Conservation (phyloP, 2,113 vertebrate genomes). For the Serilophus lunatus region DNA sequence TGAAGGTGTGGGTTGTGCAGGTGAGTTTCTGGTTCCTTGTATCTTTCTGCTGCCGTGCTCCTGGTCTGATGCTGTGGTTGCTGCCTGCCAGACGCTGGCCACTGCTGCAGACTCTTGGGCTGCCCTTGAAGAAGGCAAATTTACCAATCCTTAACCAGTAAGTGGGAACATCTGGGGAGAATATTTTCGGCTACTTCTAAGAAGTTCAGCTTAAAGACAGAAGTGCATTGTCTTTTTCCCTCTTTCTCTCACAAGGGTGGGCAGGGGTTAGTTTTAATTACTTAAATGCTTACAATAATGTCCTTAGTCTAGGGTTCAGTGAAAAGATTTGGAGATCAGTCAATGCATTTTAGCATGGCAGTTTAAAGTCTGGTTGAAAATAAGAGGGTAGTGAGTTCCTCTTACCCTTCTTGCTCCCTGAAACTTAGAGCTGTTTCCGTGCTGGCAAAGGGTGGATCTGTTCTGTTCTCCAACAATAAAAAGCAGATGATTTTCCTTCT, state of each 20-base stretch:
- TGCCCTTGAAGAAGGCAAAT: neutral
- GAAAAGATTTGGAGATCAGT: neutral
- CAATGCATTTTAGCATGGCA: neutral
- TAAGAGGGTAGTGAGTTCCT: neutral
- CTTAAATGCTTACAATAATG: neutral
- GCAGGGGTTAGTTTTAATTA: neutral
- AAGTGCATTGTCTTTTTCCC: neutral
- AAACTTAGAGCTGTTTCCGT: neutral
- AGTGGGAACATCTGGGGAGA: conserved; percentile 51
- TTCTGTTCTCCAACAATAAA: neutral
- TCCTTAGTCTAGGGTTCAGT: neutral
- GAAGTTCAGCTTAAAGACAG: conserved; percentile 1
- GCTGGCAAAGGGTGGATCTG: neutral
- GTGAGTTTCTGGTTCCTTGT: neutral
- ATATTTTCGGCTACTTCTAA: neutral
- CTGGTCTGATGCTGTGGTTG: neutral
- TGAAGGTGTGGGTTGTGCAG: neutral
- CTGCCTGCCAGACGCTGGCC: neutral
- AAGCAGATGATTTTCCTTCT: conserved; percentile 22
- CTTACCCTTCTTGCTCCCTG: neutral
- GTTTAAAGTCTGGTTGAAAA: neutral
- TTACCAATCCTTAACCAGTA: neutral
- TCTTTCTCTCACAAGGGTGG: neutral
- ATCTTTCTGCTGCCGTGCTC: neutral
- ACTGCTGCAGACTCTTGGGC: neutral